Evolutionary conservation across 2,797 vertebrate genomes (phyloP), one percentile per base, ranked within the genome.

Genomic region (Centroberyx gerrardi): DNA sequence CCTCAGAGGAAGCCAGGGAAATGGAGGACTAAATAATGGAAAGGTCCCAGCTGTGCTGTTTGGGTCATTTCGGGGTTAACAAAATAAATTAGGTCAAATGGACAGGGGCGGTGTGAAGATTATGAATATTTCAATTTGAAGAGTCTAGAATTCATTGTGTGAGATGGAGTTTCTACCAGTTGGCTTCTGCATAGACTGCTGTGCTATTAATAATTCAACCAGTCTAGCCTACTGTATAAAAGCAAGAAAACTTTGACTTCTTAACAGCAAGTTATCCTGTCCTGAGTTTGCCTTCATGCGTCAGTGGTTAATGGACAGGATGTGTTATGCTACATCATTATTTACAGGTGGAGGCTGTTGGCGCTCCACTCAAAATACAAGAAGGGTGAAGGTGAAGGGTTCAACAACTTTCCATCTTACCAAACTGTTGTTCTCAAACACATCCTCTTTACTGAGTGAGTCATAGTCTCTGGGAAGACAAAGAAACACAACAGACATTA

Each of bases 371-470:
- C 14, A 22, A 22, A 36, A 15, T 7, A 0, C 5, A 4, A 76
- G 63, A 70, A 81, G 22, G 22, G 22, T 22, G 22, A 22, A 22
- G 22, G 22, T 22, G 22, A 22, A 74, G 62, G 61, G 48, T 68
- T 53, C 17, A 76, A 78, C 68, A 56, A 51, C 67, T 75, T 80
- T 61, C 80, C 83, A 66, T 87, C 93, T 97, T 94, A 99, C 98
- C 97, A 99, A 70, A 15, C 95, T 92, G 91, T 99, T 99, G 95
- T 99, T 99, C 86, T 98, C 96, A 0, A 97, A 98, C 84, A 99
- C 87, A 48, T 99, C 95, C 91, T 99, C 97, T 89, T 97, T 97
- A 74, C 85, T 96, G 82, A 99, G 97, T 17, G 96, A 93, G 59
- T 91, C 87, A 38, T 96, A 99, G 87, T 99, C 91, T 96, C 98